Conservation (phyloP, 2,888 invertebrate species). For the Caenorhabditis wallacei region DNA sequence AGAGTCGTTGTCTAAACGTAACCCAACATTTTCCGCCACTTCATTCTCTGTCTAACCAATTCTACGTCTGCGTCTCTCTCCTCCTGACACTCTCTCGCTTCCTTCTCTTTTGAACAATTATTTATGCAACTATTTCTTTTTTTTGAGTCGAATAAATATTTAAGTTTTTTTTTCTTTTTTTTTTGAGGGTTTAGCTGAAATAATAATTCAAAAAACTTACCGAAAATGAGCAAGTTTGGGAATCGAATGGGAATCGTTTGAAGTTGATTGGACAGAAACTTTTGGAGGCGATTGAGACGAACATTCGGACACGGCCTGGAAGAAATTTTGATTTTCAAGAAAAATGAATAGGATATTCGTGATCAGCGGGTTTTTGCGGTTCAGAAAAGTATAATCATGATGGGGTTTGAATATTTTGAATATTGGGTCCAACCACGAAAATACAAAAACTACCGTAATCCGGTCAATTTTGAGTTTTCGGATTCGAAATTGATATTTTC, state of each 20-base stretch:
- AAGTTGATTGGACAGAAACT: constrained; percentile 83
- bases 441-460: not conserved
- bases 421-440: not conserved
- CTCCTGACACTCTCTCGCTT: constrained; percentile 21
- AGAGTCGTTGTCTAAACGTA: constrained; percentile 72
- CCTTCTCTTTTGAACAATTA: constrained; percentile 5
- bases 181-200: not conserved
- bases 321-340: not conserved
- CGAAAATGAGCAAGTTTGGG: constrained; percentile 81
- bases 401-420: too few species aligned
- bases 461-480: not conserved
- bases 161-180: constrained; percentile 6
- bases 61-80: constrained; percentile 42
- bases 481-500: not conserved
- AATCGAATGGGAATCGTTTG: constrained; percentile 83
- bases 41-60: constrained; percentile 4
- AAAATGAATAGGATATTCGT: not conserved
- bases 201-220: constrained; percentile 70
- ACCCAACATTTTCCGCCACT: constrained; percentile 71
- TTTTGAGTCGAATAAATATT: constrained; percentile 8
- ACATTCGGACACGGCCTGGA: constrained; percentile 77
- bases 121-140: constrained; percentile 51
- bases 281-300: constrained; percentile 82
- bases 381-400: too few species aligned
- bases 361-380: too few species aligned